These are phyloP conservation scores for Monoplex corrugatus DNA, from an alignment of 2,888 invertebrate genomes.

Conservation along the genomic window DNA sequence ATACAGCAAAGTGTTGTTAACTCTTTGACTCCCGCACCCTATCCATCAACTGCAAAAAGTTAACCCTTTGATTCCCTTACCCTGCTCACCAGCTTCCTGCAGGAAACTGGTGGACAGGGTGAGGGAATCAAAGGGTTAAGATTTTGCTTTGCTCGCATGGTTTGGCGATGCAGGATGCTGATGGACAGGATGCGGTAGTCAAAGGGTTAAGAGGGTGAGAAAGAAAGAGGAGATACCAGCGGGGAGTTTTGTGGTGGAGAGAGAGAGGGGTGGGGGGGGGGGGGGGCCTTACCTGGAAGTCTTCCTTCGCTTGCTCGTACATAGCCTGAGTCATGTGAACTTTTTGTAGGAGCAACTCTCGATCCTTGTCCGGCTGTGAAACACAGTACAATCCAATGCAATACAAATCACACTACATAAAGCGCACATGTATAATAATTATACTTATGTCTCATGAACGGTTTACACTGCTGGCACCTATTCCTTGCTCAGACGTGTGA, in stretches of 20 bases:
- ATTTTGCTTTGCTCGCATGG: neutral
- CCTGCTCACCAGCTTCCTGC: too few species aligned
- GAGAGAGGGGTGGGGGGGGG: too few species aligned
- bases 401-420: slow-evolving; percentile 47
- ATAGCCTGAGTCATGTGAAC: slow-evolving; percentile 93
- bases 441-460: too few species aligned
- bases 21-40: too few species aligned
- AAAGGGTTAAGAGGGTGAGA: neutral
- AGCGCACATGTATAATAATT: too few species aligned
- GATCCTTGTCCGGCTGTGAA: slow-evolving; percentile 90
- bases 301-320: slow-evolving; percentile 81
- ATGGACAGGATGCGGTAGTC: neutral
- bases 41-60: too few species aligned
- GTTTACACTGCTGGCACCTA: neutral
- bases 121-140: neutral
- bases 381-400: neutral
- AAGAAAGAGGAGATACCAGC: neutral
- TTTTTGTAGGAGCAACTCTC: slow-evolving; percentile 89
- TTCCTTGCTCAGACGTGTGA: too few species aligned
- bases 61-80: too few species aligned
- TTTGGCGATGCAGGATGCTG: neutral
- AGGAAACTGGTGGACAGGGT: too few species aligned
- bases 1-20: too few species aligned
- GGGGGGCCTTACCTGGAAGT: slow-evolving; percentile 70
- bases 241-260: too few species aligned